phyloP scores from a whole-genome alignment of 2,113 vertebrate species.

The Tyto alba region DNA sequence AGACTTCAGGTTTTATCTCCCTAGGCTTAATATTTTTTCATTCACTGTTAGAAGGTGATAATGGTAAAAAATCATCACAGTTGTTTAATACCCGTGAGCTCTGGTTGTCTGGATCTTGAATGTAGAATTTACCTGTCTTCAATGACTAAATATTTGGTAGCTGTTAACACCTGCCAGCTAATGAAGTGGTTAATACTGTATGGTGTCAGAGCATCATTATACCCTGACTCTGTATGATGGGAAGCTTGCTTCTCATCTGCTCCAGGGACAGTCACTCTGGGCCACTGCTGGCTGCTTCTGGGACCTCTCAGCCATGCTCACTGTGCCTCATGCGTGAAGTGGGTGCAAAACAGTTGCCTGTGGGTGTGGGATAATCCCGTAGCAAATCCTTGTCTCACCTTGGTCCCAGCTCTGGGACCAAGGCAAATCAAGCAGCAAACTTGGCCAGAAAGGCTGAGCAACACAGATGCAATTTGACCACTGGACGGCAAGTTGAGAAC shows the following conservation, averaged over 20 bases:
- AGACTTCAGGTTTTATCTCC: neutral
- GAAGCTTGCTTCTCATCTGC: neutral
- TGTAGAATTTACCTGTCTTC: neutral
- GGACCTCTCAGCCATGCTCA: fast-evolving
- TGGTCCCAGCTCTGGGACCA: neutral
- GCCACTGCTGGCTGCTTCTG: neutral
- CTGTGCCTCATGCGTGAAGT: neutral
- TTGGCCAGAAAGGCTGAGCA: neutral
- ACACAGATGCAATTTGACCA: neutral
- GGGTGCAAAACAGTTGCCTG: neutral
- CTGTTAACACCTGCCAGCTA: neutral
- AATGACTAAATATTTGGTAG: neutral
- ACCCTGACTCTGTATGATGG: neutral
- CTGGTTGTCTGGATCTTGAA: neutral
- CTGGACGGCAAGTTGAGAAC: neutral
- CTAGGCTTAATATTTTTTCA: neutral
- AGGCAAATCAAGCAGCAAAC: neutral
- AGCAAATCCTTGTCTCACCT: neutral
- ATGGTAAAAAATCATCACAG: neutral
- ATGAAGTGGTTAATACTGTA: neutral
- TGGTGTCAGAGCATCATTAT: neutral
- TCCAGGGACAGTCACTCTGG: neutral
- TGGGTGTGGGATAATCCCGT: neutral
- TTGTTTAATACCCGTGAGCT: neutral
- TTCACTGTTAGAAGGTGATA: neutral